Conservation (phyloP, 2,888 invertebrate species). For the Rugalucina vietnamica region DNA sequence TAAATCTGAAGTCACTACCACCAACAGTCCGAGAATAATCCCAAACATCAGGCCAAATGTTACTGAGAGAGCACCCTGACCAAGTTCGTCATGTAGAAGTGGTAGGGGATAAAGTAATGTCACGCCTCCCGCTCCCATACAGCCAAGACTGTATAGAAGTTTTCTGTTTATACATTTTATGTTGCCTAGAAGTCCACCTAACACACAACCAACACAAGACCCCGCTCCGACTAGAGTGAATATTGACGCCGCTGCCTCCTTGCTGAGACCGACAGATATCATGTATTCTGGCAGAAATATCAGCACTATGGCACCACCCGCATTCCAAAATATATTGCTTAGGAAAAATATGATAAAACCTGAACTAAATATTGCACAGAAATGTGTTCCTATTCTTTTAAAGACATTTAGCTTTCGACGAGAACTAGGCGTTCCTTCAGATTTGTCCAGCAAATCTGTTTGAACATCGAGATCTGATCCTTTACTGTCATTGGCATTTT, state of each 20-base stretch:
- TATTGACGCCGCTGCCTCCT: constrained; percentile 65
- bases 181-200: constrained; percentile 75
- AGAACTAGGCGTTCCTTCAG: neutral
- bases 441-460: neutral
- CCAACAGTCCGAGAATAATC: constrained; percentile 73
- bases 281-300: constrained; percentile 74
- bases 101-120: constrained; percentile 56
- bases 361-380: constrained; percentile 51
- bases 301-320: constrained; percentile 66
- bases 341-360: constrained; percentile 74
- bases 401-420: neutral
- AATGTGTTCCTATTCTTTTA: constrained; percentile 41
- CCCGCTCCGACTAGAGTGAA: constrained; percentile 68
- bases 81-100: constrained; percentile 49
- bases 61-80: constrained; percentile 41
- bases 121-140: constrained; percentile 65
- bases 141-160: constrained; percentile 66
- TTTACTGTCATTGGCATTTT: neutral
- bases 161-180: constrained; percentile 65
- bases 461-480: neutral
- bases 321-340: constrained; percentile 78
- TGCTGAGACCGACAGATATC: constrained; percentile 60
- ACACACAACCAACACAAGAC: constrained; percentile 70
- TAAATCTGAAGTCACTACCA: constrained; percentile 75
- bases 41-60: constrained; percentile 74